A percentile compares a stretch with the other conserved stretches of the same genome.
Conservation (phyloP, 2,888 invertebrate genomes). For the Sinelater perroti region DNA sequence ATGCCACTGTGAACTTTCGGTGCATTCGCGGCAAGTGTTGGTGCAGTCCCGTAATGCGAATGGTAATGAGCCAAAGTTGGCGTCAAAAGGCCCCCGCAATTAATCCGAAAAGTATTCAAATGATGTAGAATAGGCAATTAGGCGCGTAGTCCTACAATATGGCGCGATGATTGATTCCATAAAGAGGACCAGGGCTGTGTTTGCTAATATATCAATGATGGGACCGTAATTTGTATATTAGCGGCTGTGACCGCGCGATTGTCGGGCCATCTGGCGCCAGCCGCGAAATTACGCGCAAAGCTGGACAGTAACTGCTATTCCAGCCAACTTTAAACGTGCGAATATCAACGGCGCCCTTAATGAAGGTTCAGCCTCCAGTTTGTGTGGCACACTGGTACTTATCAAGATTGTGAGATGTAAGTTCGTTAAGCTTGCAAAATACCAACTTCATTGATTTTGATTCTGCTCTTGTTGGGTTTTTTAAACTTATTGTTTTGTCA, state of each 20-base stretch:
- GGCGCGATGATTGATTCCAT: conserved; percentile 45
- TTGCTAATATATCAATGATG: conserved; percentile 47
- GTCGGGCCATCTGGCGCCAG: conserved; percentile 47
- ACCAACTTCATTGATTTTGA: too few species aligned
- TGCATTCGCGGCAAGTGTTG: too few species aligned
- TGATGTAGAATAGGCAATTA: conserved; percentile 44
- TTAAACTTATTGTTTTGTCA: too few species aligned
- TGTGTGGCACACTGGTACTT: too few species aligned
- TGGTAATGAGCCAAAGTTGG: conserved; percentile 50
- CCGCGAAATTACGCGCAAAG: conserved; percentile 43
- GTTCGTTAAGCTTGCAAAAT: too few species aligned
- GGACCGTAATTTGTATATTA: conserved; percentile 48
- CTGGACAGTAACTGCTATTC: conserved; percentile 42
- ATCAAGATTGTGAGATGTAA: too few species aligned
- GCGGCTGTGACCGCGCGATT: conserved; percentile 46
- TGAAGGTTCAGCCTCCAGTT: conserved; percentile 19
- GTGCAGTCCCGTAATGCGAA: too few species aligned
- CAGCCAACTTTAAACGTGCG: conserved; percentile 38
- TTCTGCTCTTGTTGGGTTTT: too few species aligned
- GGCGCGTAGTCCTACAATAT: conserved; percentile 41
- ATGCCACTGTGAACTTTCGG: too few species aligned
- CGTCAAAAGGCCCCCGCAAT: conserved; percentile 52
- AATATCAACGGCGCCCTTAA: conserved; percentile 27
- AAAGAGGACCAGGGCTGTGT: conserved; percentile 41
- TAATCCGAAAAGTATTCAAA: conserved; percentile 42